A percentile compares a stretch with the other conserved stretches of the same genome.
These are phyloP conservation scores for Frieseomelitta varia DNA, from an alignment of 1,140 invertebrate genomes.

Conservation along the genomic window DNA sequence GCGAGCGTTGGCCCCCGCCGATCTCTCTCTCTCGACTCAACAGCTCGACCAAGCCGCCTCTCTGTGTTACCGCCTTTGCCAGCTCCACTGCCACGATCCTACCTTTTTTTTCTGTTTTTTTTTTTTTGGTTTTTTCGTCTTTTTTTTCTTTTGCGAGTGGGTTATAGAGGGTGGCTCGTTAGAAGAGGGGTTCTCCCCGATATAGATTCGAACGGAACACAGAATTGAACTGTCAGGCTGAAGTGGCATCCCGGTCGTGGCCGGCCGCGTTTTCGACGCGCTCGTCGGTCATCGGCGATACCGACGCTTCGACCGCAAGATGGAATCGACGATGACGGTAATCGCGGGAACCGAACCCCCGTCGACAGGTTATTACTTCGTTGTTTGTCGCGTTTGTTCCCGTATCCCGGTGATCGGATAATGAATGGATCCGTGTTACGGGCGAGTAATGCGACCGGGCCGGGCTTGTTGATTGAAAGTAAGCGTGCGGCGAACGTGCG, in stretches of 20 bases:
- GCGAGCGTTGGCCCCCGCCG: slow-evolving; percentile 43
- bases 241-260: neutral
- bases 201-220: slow-evolving; percentile 4
- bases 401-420: slow-evolving; percentile 20
- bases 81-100: too few relatives aligned
- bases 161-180: neutral
- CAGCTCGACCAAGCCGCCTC: neutral
- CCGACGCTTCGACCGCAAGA: slow-evolving; percentile 13
- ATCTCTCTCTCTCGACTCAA: slow-evolving; percentile 30
- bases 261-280: neutral
- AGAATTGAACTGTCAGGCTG: slow-evolving; percentile 13
- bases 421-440: slow-evolving; percentile 11
- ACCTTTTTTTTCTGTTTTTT: neutral
- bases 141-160: too few relatives aligned
- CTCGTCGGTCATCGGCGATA: neutral
- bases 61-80: neutral
- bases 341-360: neutral
- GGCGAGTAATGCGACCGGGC: neutral
- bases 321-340: slow-evolving; percentile 18
- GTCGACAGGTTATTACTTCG: slow-evolving; percentile 31
- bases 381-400: slow-evolving; percentile 19
- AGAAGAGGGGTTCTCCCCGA: neutral
- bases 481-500: neutral
- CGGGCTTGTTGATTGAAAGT: slow-evolving; percentile 10
- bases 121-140: neutral